phyloP scores from a whole-genome alignment of 2,797 vertebrate genomes.

The Anguilla anguilla region DNA sequence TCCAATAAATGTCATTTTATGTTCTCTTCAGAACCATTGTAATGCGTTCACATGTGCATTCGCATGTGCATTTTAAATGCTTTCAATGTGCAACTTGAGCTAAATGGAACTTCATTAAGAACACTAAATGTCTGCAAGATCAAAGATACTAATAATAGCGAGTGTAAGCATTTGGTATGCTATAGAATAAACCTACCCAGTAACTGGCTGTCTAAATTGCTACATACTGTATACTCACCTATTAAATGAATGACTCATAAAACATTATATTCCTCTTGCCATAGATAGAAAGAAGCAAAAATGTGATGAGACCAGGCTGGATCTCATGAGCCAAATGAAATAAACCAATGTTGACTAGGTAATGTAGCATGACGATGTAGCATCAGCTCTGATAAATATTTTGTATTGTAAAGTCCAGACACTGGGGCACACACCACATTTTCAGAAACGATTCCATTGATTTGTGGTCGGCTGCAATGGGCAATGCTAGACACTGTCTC shows the following conservation, averaged over 20 bases:
- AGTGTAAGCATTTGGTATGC: not conserved
- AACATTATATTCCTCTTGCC: not conserved
- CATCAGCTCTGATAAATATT: not conserved
- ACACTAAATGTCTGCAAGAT: not conserved
- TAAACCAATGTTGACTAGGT: not conserved
- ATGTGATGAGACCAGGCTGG: not conserved
- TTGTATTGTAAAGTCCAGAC: not conserved
- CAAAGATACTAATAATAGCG: not conserved
- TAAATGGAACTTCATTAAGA: not conserved
- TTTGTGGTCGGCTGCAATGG: not conserved
- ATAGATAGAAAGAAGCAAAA: not conserved
- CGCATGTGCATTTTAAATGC: not conserved
- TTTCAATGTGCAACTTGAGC: not conserved
- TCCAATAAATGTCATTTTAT: constrained; percentile 4
- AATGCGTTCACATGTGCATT: not conserved
- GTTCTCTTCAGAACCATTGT: not conserved
- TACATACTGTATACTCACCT: not conserved
- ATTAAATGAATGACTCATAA: not conserved
- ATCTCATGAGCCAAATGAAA: not conserved
- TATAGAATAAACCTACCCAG: not conserved
- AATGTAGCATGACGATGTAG: not conserved
- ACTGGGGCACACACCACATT: not conserved
- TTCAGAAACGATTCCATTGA: not conserved
- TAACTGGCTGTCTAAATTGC: not conserved
- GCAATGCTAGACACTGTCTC: not conserved